These are phyloP conservation scores for Sebastes ruberrimus DNA, from an alignment of 2,797 vertebrate genomes.

Conservation along the genomic window DNA sequence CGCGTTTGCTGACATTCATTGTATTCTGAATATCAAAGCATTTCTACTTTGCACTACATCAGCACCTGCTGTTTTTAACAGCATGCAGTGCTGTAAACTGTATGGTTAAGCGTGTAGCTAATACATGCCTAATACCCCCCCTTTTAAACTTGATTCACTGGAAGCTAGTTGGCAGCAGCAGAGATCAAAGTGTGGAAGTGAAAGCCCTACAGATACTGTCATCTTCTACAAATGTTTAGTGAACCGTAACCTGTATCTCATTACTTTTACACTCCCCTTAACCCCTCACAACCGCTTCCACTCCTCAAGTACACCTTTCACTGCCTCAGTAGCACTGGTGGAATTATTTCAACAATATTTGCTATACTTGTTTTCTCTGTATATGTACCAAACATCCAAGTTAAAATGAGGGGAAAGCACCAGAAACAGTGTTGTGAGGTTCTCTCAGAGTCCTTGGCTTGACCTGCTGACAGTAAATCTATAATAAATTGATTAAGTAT, in stretches of 20 bases:
- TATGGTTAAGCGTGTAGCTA: conserved; percentile 32
- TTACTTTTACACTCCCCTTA: conserved; percentile 63
- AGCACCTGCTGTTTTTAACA: conserved; percentile 13
- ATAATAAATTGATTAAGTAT: neutral
- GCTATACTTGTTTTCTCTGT: neutral
- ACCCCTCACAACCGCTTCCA: conserved; percentile 34
- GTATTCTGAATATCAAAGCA: neutral
- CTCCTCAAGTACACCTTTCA: conserved; percentile 32
- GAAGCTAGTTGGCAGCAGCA: conserved; percentile 70
- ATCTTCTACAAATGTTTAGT: conserved; percentile 77
- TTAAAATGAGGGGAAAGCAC: neutral
- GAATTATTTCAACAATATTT: neutral
- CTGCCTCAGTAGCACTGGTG: neutral
- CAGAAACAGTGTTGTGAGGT: neutral
- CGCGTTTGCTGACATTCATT: neutral
- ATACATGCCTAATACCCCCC: conserved; percentile 43
- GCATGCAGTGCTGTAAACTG: conserved; percentile 24
- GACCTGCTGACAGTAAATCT: conserved; percentile 28
- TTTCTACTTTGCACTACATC: neutral
- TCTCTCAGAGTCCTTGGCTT: neutral
- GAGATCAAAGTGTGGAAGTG: conserved; percentile 77
- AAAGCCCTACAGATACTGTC: conserved; percentile 77
- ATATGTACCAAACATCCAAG: neutral
- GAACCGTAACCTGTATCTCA: conserved; percentile 72
- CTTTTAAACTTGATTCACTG: conserved; percentile 68